These are phyloP conservation scores for Drosophila repleta DNA, from an alignment of 1,140 invertebrate species.

Conservation along the genomic window DNA sequence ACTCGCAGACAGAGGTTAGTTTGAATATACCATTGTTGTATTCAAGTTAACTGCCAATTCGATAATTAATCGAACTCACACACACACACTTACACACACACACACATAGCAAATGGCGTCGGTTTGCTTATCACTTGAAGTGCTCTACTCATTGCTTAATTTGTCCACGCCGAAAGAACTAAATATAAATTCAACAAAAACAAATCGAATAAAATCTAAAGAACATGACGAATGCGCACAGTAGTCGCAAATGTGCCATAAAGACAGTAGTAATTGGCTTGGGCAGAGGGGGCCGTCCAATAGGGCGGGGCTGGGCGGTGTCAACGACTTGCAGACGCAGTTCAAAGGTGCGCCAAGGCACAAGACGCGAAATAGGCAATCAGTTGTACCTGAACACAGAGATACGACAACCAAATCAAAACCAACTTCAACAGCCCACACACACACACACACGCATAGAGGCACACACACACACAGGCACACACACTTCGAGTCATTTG, in stretches of 20 bases:
- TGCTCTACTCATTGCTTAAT: constrained; percentile 59
- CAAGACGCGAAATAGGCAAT: neutral
- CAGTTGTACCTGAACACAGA: constrained; percentile 29
- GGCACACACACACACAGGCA: neutral
- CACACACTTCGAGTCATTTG: constrained; percentile 9
- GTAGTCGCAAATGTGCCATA: constrained; percentile 23
- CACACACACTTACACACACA: constrained; percentile 33
- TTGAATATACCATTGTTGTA: constrained; percentile 27
- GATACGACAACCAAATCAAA: neutral
- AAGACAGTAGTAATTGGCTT: constrained; percentile 6
- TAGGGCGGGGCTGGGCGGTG: neutral
- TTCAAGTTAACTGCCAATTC: constrained; percentile 56
- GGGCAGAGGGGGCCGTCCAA: neutral
- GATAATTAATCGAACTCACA: constrained; percentile 67
- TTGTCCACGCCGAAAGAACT: constrained; percentile 37
- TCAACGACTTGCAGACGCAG: neutral
- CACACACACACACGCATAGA: neutral
- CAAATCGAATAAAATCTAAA: constrained; percentile 17
- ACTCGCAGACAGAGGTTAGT: neutral
- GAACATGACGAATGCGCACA: constrained; percentile 31
- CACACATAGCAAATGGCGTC: constrained; percentile 58
- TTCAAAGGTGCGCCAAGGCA: constrained; percentile 15
- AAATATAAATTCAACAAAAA: constrained; percentile 2
- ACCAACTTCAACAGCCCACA: neutral
- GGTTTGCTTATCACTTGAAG: constrained; percentile 73